Conservation (phyloP, 2,888 invertebrate genomes). For the Sclerodermus sp. region DNA sequence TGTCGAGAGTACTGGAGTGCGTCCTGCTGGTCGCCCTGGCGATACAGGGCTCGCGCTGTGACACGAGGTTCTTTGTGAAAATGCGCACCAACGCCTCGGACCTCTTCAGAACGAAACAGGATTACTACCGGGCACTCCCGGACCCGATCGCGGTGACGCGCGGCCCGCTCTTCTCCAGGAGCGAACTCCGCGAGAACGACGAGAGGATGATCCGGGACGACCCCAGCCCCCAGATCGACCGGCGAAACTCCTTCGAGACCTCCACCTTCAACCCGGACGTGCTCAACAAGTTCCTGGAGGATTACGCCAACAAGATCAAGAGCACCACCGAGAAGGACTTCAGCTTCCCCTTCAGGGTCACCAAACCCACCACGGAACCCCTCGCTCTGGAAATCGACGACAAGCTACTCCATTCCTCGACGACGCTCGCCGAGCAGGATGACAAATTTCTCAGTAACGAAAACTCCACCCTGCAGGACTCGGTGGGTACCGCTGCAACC, state of each 20-base stretch:
- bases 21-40: constrained; percentile 33
- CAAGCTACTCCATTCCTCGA: background rate
- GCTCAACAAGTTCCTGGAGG: constrained; percentile 65
- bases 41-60: constrained; percentile 12
- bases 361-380: constrained; percentile 27
- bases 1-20: constrained; percentile 30
- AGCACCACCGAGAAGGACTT: constrained; percentile 41
- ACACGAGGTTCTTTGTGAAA: constrained; percentile 37
- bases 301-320: constrained; percentile 64
- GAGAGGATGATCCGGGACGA: constrained; percentile 34
- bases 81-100: constrained; percentile 31
- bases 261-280: constrained; percentile 62
- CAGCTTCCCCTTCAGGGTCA: constrained; percentile 30
- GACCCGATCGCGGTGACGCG: constrained; percentile 24
- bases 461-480: constrained; percentile 1
- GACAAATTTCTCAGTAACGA: constrained; percentile 6
- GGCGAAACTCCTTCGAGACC: constrained; percentile 40
- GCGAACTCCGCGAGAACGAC: constrained; percentile 37
- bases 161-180: constrained; percentile 38
- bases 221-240: constrained; percentile 30
- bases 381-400: constrained; percentile 29
- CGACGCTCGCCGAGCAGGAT: constrained; percentile 3
- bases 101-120: constrained; percentile 27
- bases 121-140: constrained; percentile 21
- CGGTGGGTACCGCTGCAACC: too few species aligned